Evolutionary conservation across 1,140 invertebrate species (phyloP).

Genomic region (Cardiocondyla obscurior): DNA sequence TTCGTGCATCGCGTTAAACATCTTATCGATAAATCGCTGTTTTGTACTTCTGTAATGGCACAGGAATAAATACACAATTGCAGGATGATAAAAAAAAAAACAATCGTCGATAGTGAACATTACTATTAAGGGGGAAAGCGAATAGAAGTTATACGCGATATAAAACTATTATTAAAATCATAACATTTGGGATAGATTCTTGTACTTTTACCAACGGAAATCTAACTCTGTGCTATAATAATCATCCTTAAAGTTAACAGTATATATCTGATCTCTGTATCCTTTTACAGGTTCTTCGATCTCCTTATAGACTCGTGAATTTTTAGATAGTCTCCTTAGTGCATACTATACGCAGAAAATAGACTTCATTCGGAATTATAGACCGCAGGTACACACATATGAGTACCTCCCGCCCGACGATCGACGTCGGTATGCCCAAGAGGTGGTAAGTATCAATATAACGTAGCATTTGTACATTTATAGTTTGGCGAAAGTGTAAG

Average conservation of each 20-base stretch:
- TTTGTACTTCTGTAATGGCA: conserved; percentile 14
- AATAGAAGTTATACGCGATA: background rate
- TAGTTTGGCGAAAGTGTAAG: conserved; percentile 23
- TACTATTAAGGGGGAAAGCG: background rate
- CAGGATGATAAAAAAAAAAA: background rate
- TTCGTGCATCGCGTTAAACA: background rate
- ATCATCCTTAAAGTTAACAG: conserved; percentile 11
- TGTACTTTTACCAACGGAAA: conserved; percentile 25
- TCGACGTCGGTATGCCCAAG: background rate
- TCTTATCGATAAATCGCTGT: conserved; percentile 13
- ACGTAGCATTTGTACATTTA: conserved; percentile 52
- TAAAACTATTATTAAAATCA: conserved; percentile 17
- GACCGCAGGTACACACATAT: conserved; percentile 17
- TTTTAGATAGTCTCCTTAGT: conserved; percentile 5
- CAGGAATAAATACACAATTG: conserved; percentile 3
- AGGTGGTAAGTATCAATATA: conserved; percentile 12
- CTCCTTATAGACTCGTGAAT: background rate
- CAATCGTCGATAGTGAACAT: background rate
- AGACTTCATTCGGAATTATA: conserved; percentile 19
- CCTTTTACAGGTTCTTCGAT: background rate
- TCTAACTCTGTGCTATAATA: conserved; percentile 20
- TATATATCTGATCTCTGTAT: conserved; percentile 10
- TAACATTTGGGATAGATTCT: conserved; percentile 9
- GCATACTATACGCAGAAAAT: conserved; percentile 31
- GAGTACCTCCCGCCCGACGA: background rate